A percentile compares a stretch with the other conserved stretches of the same genome.
Conservation (phyloP, 2,113 vertebrate species). For the Chionis minor region DNA sequence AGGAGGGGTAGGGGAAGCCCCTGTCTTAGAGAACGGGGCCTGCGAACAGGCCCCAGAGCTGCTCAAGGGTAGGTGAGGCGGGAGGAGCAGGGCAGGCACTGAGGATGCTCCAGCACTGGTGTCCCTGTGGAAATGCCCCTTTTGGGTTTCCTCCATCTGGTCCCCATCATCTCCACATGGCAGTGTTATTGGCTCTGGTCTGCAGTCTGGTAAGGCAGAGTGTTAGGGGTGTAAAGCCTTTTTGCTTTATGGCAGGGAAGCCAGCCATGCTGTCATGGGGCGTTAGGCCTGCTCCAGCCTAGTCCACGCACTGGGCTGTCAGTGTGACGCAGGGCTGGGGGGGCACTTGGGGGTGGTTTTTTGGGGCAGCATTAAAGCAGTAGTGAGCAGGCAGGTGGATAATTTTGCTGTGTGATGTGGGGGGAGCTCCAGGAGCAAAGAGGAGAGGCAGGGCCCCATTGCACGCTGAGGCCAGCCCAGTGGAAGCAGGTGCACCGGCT, state of each 20-base stretch:
- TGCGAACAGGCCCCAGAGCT: rapidly evolving
- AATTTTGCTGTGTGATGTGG: background rate
- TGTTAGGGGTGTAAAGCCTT: rapidly evolving
- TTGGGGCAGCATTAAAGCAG: rapidly evolving
- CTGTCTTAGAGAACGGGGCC: rapidly evolving
- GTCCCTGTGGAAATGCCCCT: rapidly evolving
- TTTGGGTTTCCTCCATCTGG: rapidly evolving
- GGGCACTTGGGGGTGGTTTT: too few species aligned
- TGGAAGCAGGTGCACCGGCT: rapidly evolving
- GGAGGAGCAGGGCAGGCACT: rapidly evolving
- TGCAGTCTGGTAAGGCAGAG: rapidly evolving
- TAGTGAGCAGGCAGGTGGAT: rapidly evolving
- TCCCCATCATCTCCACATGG: rapidly evolving
- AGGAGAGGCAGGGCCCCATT: too few species aligned
- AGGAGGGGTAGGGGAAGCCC: rapidly evolving
- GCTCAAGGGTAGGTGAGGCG: rapidly evolving
- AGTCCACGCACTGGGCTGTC: rapidly evolving
- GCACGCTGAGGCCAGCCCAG: rapidly evolving
- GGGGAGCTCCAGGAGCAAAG: background rate
- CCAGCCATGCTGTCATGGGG: rapidly evolving
- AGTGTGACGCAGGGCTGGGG: rapidly evolving
- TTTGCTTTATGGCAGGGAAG: rapidly evolving
- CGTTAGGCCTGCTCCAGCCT: rapidly evolving
- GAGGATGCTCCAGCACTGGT: rapidly evolving
- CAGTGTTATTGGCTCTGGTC: rapidly evolving